Evolutionary conservation across 2,113 vertebrate genomes (phyloP), one percentile per base, ranked within the genome.

Genomic region (Channa argus): DNA sequence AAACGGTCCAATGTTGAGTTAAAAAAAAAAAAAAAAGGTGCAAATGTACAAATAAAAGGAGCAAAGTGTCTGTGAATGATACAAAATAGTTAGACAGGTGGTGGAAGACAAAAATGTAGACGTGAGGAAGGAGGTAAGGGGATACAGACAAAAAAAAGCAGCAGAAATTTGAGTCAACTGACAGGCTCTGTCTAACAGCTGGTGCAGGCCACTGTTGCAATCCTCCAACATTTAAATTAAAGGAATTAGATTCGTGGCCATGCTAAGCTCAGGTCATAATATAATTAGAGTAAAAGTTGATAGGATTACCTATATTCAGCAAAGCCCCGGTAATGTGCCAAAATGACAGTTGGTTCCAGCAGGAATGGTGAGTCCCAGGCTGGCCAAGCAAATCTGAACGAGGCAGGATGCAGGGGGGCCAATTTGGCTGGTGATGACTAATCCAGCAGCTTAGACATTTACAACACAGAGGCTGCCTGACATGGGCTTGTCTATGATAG

Each of bases 271-370:
- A 47, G 83, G 82, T 85, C 74, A 77, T 88, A 90, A 93, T 89
- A 76, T 88, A 85, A 90, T 93, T 89, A 91, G 71, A 83, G 84
- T 56, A 84, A 88, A 86, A 59, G 65, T 53, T 87, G 87, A 92
- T 87, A 78, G 89, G 85, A 92, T 93, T 93, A 90, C 15, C 59
- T 69, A 67, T 74, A 78, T 74, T 86, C 88, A 82, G 77, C 79
- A 80, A 84, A 83, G 78, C 86, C 63, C 37, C 54, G 24, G 58
- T 79, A 80, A 86, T 76, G 88, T 83, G 89, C 81, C 88, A 91
- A 83, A 79, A 61, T 79, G 77, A 92, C 92, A 92, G 88, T 91
- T 91, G 92, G 83, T 83, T 80, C 70, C 54, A 83, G 63, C 41
- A 50, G 76, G 72, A 36, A 44, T 5, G 41, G 44, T 49, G 80